phyloP scores from a whole-genome alignment of 37 sponge, comb jelly and placozoan genomes.

The Ephydatia muelleri region DNA sequence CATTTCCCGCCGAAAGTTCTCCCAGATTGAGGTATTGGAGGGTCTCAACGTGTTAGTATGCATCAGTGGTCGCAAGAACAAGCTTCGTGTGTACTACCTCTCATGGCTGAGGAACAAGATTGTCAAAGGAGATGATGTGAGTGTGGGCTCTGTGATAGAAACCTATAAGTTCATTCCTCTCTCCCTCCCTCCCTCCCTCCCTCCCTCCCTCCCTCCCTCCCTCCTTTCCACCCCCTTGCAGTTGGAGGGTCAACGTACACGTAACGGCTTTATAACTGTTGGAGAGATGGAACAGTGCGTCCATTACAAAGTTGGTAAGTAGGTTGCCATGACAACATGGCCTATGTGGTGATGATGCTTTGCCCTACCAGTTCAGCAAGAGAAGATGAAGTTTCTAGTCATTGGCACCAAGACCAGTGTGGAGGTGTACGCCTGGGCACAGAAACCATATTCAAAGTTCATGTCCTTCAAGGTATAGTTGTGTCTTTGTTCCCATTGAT shows the following conservation, averaged over 20 bases:
- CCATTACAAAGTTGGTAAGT: conserved; percentile 90
- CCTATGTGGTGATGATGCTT: neutral
- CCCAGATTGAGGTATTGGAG: conserved; percentile 96
- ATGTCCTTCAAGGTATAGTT: conserved; percentile 87
- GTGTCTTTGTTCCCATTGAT: neutral
- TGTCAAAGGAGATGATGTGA: conserved; percentile 80
- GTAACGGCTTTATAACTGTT: conserved; percentile 74
- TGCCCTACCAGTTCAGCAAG: conserved; percentile 73
- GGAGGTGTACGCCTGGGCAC: conserved; percentile 98
- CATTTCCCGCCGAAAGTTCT: conserved; percentile 86
- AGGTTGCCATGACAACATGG: neutral
- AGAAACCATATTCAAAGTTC: conserved; percentile 97
- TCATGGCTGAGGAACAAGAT: conserved; percentile 95
- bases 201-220: neutral
- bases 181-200: neutral
- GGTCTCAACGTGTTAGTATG: conserved; percentile 90
- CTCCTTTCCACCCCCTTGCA: neutral
- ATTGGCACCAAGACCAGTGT: conserved; percentile 89
- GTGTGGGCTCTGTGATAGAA: neutral
- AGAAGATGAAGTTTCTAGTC: conserved; percentile 85
- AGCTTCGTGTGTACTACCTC: conserved; percentile 94
- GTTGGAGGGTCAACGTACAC: neutral
- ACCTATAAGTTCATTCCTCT: neutral
- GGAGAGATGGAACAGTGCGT: conserved; percentile 95
- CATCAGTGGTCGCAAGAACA: conserved; percentile 92